A percentile compares a stretch with the other conserved stretches of the same genome.
phyloP scores from a whole-genome alignment of 2,797 vertebrate species.

The Rhynchonycteris naso region DNA sequence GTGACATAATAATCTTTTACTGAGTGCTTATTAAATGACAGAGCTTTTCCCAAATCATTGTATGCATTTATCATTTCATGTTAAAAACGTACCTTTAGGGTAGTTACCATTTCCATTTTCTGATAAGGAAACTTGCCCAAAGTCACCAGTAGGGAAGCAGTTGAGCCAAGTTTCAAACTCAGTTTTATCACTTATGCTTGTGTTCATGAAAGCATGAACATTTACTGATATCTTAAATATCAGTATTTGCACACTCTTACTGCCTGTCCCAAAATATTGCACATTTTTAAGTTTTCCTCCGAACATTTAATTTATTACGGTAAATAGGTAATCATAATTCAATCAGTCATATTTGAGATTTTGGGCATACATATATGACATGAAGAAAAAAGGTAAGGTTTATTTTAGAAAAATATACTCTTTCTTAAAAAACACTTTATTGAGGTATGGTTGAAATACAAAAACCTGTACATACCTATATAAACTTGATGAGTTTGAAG shows the following conservation, averaged over 20 bases:
- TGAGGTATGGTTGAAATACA: neutral
- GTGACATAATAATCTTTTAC: neutral
- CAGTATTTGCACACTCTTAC: neutral
- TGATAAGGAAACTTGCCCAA: neutral
- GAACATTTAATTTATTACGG: neutral
- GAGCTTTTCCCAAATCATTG: neutral
- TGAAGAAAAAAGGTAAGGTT: neutral
- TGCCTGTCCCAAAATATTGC: neutral
- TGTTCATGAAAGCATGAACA: neutral
- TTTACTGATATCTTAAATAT: neutral
- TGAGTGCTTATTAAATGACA: neutral
- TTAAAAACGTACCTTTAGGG: neutral
- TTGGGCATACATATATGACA: neutral
- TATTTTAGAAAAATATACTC: neutral
- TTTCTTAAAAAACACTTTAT: neutral
- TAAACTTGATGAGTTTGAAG: neutral
- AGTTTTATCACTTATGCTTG: neutral
- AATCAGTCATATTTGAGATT: neutral
- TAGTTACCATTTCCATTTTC: neutral
- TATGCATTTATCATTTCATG: neutral
- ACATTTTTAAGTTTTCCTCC: neutral
- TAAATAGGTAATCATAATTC: neutral
- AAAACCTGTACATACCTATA: neutral
- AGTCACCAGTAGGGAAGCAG: neutral
- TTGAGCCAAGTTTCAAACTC: neutral